Base-by-base conservation (phyloP, 2,888 invertebrate species). In the Xestia ashworthii region DNA sequence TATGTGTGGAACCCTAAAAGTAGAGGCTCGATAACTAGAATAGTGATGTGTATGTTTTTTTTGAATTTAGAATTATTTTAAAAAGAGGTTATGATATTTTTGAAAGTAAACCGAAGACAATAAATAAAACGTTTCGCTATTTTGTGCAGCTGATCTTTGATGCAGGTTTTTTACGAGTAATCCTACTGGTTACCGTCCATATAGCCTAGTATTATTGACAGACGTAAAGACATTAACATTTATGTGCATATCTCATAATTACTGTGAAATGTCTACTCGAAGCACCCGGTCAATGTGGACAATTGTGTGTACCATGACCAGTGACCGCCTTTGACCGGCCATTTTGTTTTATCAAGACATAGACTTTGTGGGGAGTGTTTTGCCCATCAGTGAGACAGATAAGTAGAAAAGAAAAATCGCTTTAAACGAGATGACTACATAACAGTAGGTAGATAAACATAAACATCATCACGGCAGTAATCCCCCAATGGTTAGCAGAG, bases 211-310 rank as follows among this genome's bases (percentile, higher is more conserved):
- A 46, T 60, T 19, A 76, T 60, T 22, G 71, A 62, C 58, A 60
- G 73, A 82, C 78, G 48, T 74, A 76, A 90, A 41, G 4, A 22
- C 78, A 90, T 89, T 92, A 91, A 91, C 91, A 92, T 92, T 91
- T 92, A 93, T 93, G 92, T 92, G 89, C 91, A 58, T 84, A 94
- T 94, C 93, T 90, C 85, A 84, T 84, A 90, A 94, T 94, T 92
- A 93, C 87, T 87, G 65, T 50, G 60, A 58, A 48, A 41, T 5
- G 68, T 71, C 32, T 25, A 60, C 38, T 50, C 19, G 11, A 25
- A n/a, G 38, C 25, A 32, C 48, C 46, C 66, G 46, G 64, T 41
- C 67, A 60, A 22, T 32, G 58, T 81, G 65, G 62, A 4, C 65
- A 80, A 44, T 55, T 55, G n/a, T 62, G 62, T 22, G 11, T 22